Base-by-base conservation (phyloP, 1,140 invertebrate species). In the Kradibia gibbosae region DNA sequence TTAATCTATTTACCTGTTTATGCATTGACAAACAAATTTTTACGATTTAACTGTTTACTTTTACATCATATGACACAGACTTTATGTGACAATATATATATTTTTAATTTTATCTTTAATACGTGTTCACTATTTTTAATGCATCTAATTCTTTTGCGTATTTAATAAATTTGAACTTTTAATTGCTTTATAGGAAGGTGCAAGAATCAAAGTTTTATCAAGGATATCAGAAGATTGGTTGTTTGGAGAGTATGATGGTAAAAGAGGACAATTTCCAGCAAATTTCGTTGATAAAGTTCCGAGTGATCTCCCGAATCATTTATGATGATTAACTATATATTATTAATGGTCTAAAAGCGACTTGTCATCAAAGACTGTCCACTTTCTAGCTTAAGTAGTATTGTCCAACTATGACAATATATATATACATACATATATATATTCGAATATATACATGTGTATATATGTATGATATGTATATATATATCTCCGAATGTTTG, bases 151-250 rank as follows among this genome's bases (percentile, higher is more conserved):
- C n/a, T n/a, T n/a, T n/a, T n/a, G n/a, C n/a, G n/a, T n/a, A n/a
- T n/a, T n/a, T n/a, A n/a, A n/a, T n/a, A n/a, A n/a, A n/a, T n/a
- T n/a, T n/a, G n/a, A 36, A 71, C 25, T 7, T 34, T 55, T n/a
- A 53, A 53, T 57, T 74, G 53, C 39, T 74, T 80, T 93, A 74
- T 85, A 93, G 92, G 92, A 93, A 85, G 95, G 95, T 31, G 94
- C 96, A 84, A 92, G 92, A 80, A 94, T 98, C 62, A 93, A 92
- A 80, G 93, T 97, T 62, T 88, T 95, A 65, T 93, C 94, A 75
- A 93, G 93, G 90, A 92, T 97, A 82, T 95, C 95, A 84, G 92
- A 94, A 25, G 95, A 97, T 83, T 98, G 97, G 97, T 92, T 96
- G 22, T 96, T 93, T 85, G 97, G 96, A 45, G 94, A 95, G 86